A percentile compares a stretch with the other conserved stretches of the same genome.
These are phyloP conservation scores for Arctia plantaginis DNA, from an alignment of 2,888 invertebrate genomes.

Conservation along the genomic window DNA sequence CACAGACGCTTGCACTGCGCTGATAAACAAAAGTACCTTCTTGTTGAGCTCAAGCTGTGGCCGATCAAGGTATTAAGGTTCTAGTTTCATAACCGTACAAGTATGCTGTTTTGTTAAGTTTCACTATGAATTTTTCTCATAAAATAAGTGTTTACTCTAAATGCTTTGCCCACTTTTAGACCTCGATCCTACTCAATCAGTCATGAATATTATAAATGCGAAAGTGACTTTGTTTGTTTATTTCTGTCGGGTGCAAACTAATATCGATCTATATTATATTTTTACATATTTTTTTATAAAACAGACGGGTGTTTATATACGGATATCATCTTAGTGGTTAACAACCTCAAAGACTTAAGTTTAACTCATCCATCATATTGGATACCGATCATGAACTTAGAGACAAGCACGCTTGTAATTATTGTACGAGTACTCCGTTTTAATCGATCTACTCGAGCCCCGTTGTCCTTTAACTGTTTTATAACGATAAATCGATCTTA, in stretches of 20 bases:
- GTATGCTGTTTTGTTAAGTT: background rate
- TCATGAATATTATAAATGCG: no score
- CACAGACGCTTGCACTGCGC: conserved; percentile 24
- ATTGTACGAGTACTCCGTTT: conserved; percentile 5
- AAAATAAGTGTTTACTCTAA: background rate
- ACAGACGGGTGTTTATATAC: no score
- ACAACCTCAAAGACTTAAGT: background rate
- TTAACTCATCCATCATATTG: background rate
- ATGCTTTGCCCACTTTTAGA: background rate
- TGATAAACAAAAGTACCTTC: conserved; percentile 45
- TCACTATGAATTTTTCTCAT: background rate
- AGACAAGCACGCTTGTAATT: background rate
- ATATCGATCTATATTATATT: no score
- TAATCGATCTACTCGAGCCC: conserved; percentile 17
- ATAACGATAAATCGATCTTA: conserved; percentile 15
- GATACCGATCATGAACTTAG: background rate
- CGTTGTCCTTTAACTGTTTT: conserved; percentile 4
- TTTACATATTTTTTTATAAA: no score
- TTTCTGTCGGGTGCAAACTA: no score
- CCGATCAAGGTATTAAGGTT: conserved; percentile 20
- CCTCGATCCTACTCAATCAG: no score
- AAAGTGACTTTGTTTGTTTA: no score
- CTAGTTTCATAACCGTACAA: background rate
- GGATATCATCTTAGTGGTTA: no score
- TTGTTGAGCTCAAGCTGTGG: conserved; percentile 32